Conservation (phyloP, 2,797 vertebrate species). For the Poliocrania exsul region DNA sequence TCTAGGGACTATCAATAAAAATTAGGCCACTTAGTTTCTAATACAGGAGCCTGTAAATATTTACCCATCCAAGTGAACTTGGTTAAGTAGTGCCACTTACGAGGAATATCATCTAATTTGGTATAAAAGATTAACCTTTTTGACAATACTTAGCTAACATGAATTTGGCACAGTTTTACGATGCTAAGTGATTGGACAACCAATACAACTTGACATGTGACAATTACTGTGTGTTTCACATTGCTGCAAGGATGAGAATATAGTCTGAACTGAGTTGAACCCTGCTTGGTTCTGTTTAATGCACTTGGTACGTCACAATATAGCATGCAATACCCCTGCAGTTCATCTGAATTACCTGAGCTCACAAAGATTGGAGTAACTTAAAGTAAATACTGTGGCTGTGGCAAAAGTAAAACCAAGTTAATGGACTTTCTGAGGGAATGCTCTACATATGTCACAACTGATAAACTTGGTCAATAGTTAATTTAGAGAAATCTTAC, state of each 20-base stretch:
- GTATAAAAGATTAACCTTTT: background rate
- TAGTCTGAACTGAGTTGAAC: background rate
- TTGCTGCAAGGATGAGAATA: background rate
- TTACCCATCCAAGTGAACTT: background rate
- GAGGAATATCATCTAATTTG: background rate
- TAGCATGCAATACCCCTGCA: background rate
- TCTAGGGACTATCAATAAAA: background rate
- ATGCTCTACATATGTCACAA: background rate
- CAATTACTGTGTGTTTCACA: background rate
- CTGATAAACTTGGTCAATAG: background rate
- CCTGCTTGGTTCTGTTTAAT: background rate
- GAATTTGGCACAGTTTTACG: background rate
- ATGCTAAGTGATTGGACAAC: background rate
- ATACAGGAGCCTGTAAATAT: background rate
- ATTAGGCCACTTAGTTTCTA: background rate
- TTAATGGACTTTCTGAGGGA: background rate
- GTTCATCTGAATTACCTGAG: background rate
- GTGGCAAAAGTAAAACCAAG: background rate
- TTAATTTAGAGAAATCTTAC: background rate
- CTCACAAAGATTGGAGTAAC: background rate
- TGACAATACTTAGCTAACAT: constrained; percentile 1
- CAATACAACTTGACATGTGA: background rate
- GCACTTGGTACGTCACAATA: background rate
- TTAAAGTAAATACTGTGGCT: background rate
- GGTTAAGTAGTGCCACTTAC: background rate